These are phyloP conservation scores for Myotis brandtii DNA, from an alignment of 2,113 vertebrate species.

Conservation along the genomic window DNA sequence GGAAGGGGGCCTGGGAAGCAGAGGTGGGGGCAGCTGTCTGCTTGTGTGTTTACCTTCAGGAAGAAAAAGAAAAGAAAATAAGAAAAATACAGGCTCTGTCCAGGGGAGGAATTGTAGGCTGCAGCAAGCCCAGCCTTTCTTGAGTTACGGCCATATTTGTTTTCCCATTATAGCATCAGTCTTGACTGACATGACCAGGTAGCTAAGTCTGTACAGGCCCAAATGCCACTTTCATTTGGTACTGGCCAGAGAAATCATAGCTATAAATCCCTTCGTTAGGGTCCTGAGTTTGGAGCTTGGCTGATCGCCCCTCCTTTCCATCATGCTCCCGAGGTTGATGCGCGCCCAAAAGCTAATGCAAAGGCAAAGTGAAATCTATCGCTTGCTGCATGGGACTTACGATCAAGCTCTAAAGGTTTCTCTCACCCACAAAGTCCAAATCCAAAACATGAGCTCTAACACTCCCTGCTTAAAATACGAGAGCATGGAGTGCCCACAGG, in stretches of 20 bases:
- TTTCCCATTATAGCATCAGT: neutral
- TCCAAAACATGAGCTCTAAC: neutral
- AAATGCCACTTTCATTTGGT: neutral
- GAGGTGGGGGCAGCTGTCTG: neutral
- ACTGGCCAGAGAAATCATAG: neutral
- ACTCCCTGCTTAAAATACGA: neutral
- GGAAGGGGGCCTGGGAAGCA: neutral
- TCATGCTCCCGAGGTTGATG: accelerated
- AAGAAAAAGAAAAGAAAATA: slow-evolving; percentile 2
- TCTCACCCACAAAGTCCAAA: neutral
- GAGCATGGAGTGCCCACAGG: neutral
- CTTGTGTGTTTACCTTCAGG: neutral
- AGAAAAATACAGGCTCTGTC: neutral
- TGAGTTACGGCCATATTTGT: neutral
- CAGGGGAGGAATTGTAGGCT: neutral
- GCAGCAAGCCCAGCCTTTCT: neutral
- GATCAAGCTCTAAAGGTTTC: neutral
- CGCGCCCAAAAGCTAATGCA: neutral
- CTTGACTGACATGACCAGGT: neutral
- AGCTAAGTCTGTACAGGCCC: neutral
- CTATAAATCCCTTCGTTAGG: neutral
- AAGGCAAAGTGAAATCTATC: neutral
- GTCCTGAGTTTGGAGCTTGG: neutral
- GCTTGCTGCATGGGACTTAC: neutral
- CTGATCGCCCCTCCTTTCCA: neutral